Evolutionary conservation across 2,888 invertebrate species (phyloP).

Genomic region (Bombylius discolor): DNA sequence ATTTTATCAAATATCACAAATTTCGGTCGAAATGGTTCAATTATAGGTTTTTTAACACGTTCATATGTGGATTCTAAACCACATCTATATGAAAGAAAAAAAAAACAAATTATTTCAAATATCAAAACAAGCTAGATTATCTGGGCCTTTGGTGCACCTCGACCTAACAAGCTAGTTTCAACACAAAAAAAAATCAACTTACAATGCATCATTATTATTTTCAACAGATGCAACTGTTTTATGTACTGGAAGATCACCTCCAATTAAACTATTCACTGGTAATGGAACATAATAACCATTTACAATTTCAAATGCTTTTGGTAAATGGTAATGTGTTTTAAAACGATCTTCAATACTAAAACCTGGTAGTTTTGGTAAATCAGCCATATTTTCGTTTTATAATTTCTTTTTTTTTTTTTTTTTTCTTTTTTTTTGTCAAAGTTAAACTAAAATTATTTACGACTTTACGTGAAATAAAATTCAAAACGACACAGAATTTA

Average conservation of each 20-base stretch:
- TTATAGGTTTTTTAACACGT: conserved; percentile 43
- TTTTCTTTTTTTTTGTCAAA: neutral
- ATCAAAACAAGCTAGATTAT: neutral
- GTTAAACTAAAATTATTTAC: no score
- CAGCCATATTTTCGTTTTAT: conserved; percentile 11
- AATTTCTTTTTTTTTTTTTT: neutral
- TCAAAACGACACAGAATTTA: no score
- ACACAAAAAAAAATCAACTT: neutral
- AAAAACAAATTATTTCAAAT: neutral
- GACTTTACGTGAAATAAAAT: no score
- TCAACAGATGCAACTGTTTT: conserved; percentile 44
- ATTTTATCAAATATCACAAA: conserved; percentile 60
- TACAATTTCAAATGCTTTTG: conserved; percentile 48
- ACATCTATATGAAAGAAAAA: conserved; percentile 35
- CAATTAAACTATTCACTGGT: conserved; percentile 43
- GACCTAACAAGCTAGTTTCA: neutral
- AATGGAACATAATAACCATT: conserved; percentile 55
- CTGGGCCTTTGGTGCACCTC: no score
- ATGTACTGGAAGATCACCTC: conserved; percentile 45
- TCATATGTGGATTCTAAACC: conserved; percentile 62
- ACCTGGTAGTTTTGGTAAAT: conserved; percentile 59
- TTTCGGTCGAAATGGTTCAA: conserved; percentile 51
- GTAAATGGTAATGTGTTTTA: conserved; percentile 45
- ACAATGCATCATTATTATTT: conserved; percentile 12
- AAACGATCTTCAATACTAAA: conserved; percentile 52